Evolutionary conservation across 2,797 vertebrate species (phyloP).

Genomic region (Dicrostonyx torquatus): DNA sequence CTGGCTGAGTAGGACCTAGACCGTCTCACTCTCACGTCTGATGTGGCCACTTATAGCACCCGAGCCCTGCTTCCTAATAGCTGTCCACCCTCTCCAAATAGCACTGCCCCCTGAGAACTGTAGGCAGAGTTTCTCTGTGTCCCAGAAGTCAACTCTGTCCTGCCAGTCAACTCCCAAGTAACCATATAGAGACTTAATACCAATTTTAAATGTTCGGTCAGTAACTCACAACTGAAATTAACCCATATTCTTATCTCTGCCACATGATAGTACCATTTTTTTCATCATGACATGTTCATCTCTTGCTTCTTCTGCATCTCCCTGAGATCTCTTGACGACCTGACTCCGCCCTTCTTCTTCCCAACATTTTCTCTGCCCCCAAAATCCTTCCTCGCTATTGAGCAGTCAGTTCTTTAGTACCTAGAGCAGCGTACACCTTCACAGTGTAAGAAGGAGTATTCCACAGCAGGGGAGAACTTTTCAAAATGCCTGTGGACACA

Average conservation of each 20-base stretch:
- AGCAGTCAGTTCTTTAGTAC: neutral
- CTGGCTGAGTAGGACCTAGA: neutral
- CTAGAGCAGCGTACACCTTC: neutral
- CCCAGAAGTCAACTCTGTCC: neutral
- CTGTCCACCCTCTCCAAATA: neutral
- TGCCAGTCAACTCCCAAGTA: neutral
- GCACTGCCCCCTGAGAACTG: neutral
- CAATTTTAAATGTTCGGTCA: neutral
- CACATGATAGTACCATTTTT: neutral
- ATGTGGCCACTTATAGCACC: too few relatives aligned
- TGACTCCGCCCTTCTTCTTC: neutral
- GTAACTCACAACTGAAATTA: neutral
- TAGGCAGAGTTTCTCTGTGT: neutral
- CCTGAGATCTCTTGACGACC: neutral
- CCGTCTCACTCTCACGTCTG: neutral
- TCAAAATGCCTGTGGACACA: neutral
- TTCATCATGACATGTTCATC: neutral
- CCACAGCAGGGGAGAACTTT: neutral
- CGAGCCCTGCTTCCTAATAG: too few relatives aligned
- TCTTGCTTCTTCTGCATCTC: neutral
- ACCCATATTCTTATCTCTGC: neutral
- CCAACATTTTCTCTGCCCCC: neutral
- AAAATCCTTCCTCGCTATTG: neutral
- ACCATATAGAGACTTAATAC: neutral
- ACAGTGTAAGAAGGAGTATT: neutral